Evolutionary conservation across 2,888 invertebrate genomes (phyloP), one percentile per base, ranked within the genome.

Genomic region (Scelioninae gen. 2): DNA sequence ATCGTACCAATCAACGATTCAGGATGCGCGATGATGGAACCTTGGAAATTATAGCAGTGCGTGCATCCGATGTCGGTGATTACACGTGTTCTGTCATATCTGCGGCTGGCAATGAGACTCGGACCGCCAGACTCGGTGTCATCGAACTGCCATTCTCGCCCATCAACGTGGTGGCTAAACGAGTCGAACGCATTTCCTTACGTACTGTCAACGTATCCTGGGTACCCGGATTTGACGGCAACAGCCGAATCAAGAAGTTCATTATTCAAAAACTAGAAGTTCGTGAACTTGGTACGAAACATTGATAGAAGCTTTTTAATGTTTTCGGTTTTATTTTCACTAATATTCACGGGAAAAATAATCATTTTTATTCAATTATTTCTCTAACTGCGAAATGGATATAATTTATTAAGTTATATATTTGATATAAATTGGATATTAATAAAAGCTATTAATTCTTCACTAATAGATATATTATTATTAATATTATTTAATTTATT

Each of bases 151-250:
- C 99, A 0, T 96, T 95, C 83, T 93, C 96, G 19, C 98, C 98
- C 0, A 93, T 93, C 45, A 94, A 95, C 82, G 94, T 96, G 0
- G 90, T 91, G 77, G 97, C 96, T 0, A 87, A 87, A 65, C 88
- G 92, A 76, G 83, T 93, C 0, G 92, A 92, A 53, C 88, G 89
- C 3, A 89, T 90, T 10, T 89, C 90, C 1, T 91, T 91, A 71
- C 90, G 91, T 83, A 93, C 94, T 22, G 94, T 98, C 75, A 95
- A 96, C 82, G 92, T 98, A 2, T 93, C 93, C 15, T 99, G 98
- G 98, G 94, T 94, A 9, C 94, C 96, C 0, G 96, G 96, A 22
- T 99, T 98, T 86, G 96, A 98, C 87, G 99, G 99, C 61, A 98
- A 99, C 86, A 96, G 96, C 82, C 96, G 96, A 7, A 93, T 98